Conservation (phyloP, 2,888 invertebrate genomes). For the Corythucha ciliata region DNA sequence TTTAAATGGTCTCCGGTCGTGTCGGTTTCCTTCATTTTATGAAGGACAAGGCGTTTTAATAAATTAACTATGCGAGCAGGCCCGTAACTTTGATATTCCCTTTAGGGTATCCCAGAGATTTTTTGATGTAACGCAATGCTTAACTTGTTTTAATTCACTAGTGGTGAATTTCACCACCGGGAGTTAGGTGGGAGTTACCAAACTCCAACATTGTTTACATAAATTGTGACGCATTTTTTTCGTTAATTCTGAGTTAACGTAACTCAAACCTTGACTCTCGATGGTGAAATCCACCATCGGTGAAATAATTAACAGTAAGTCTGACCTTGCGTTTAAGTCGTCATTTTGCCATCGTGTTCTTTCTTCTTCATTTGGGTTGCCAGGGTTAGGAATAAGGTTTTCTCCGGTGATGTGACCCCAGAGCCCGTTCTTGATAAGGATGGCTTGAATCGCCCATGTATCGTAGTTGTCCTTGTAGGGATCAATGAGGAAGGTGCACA, state of each 20-base stretch:
- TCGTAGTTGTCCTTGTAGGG: constrained; percentile 9
- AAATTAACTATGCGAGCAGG: constrained; percentile 40
- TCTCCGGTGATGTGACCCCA: background rate
- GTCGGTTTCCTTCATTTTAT: constrained; percentile 38
- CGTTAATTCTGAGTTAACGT: too few species aligned
- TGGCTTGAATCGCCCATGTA: background rate
- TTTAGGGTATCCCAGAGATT: constrained; percentile 38
- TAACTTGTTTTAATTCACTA: constrained; percentile 25
- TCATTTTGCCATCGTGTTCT: too few species aligned
- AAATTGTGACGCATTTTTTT: too few species aligned
- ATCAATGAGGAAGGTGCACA: too few species aligned
- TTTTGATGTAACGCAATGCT: constrained; percentile 35
- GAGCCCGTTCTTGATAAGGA: background rate
- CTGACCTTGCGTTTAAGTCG: background rate
- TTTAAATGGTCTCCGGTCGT: constrained; percentile 6
- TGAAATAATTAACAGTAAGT: background rate
- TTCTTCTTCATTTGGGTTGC: too few species aligned
- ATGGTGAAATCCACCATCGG: too few species aligned
- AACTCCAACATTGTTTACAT: too few species aligned
- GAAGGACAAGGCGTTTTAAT: constrained; percentile 40
- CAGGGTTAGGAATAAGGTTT: background rate
- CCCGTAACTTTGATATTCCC: constrained; percentile 3
- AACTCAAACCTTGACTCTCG: too few species aligned
- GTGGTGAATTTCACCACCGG: too few species aligned
- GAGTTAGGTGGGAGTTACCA: too few species aligned